phyloP scores from a whole-genome alignment of 2,888 invertebrate genomes.

The Corythucha ciliata region DNA sequence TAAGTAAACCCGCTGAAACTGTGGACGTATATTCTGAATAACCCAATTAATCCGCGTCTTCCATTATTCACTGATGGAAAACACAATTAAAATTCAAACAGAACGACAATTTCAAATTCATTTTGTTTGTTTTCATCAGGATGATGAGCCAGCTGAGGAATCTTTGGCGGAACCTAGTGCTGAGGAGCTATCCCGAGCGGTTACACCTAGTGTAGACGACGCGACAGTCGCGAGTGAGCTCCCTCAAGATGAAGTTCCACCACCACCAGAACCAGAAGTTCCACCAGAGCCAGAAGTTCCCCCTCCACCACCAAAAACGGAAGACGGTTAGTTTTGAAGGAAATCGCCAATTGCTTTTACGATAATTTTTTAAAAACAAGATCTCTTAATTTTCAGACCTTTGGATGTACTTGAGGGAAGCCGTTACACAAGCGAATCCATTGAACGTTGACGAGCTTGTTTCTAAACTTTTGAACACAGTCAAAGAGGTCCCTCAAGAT shows the following conservation, averaged over 20 bases:
- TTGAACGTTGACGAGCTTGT: constrained; percentile 35
- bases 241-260: constrained; percentile 38
- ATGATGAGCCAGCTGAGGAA: constrained; percentile 17
- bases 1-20: no score
- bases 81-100: no score
- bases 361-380: no score
- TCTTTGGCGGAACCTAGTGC: constrained; percentile 11
- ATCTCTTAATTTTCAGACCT: constrained; percentile 35
- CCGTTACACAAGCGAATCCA: constrained; percentile 34
- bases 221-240: constrained; percentile 34
- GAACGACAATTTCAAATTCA: no score
- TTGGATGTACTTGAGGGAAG: constrained; percentile 36
- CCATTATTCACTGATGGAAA: no score
- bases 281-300: constrained; percentile 24
- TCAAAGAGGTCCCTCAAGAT: constrained; percentile 34
- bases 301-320: constrained; percentile 29
- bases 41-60: neutral
- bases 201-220: constrained; percentile 21
- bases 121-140: no score
- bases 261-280: constrained; percentile 37
- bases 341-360: no score
- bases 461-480: constrained; percentile 36
- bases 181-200: constrained; percentile 15
- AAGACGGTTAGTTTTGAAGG: constrained; percentile 28
- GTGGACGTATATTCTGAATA: no score